These are phyloP conservation scores for Pangasius sanitwongsei DNA, from an alignment of 2,797 vertebrate species.

Conservation along the genomic window DNA sequence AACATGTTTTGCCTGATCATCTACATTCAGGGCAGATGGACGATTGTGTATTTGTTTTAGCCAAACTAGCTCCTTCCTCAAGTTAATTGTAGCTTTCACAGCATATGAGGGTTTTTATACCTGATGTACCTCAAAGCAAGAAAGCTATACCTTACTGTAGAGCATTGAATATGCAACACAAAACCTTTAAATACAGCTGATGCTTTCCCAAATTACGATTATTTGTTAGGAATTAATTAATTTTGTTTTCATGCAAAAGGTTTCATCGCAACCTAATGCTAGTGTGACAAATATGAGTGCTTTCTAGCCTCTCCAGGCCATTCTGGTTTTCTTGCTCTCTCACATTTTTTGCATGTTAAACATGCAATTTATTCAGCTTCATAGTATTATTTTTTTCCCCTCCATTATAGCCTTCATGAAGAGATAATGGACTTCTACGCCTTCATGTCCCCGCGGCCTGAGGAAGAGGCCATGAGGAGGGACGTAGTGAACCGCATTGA, in stretches of 20 bases:
- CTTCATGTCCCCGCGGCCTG: conserved; percentile 94
- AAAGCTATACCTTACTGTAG: neutral
- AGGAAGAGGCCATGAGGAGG: conserved; percentile 95
- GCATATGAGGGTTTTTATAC: neutral
- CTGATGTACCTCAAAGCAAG: neutral
- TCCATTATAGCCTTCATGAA: conserved; percentile 84
- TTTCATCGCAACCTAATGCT: neutral
- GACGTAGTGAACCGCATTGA: conserved; percentile 95
- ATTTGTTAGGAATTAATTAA: neutral
- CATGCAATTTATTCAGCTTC: neutral
- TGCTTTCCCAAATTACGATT: neutral
- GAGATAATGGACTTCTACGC: conserved; percentile 98
- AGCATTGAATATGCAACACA: neutral
- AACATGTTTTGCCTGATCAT: neutral
- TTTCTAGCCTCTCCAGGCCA: neutral
- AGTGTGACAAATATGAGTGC: neutral
- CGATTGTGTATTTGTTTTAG: neutral
- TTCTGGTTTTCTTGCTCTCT: neutral
- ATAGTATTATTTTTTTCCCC: neutral
- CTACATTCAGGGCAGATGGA: neutral
- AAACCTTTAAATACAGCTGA: neutral
- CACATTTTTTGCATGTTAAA: too few relatives aligned
- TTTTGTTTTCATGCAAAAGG: neutral
- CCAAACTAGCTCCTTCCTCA: neutral
- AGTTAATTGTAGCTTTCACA: neutral